A percentile compares a stretch with the other conserved stretches of the same genome.
phyloP scores from a whole-genome alignment of 2,113 vertebrate genomes.

The Indri indri region DNA sequence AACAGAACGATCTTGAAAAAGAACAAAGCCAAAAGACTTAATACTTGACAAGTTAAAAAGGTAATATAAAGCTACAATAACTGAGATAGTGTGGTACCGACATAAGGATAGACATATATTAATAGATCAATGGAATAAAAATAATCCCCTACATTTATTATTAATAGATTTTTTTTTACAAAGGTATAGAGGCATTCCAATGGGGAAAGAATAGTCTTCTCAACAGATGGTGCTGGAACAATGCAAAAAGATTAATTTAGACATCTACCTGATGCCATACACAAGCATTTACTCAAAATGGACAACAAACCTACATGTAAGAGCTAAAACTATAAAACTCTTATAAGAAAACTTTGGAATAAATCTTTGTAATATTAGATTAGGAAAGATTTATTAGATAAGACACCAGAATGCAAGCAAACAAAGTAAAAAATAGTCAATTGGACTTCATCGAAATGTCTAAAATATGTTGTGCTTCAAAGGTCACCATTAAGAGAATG shows the following conservation, averaged over 20 bases:
- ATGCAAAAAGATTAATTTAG: conserved; percentile 9
- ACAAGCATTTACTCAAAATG: not conserved
- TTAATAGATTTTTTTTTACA: not conserved
- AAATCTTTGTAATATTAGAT: not conserved
- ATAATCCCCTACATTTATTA: not conserved
- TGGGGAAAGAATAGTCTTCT: not conserved
- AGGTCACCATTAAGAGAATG: not conserved
- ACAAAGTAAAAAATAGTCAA: not conserved
- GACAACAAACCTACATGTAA: not conserved
- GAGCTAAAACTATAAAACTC: not conserved
- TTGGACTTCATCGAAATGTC: not conserved
- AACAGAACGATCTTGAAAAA: not conserved
- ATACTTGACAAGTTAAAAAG: not conserved
- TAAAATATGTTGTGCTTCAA: not conserved
- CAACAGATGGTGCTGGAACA: not conserved
- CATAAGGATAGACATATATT: not conserved
- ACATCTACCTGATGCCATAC: not conserved
- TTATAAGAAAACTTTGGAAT: not conserved
- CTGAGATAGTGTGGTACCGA: not conserved
- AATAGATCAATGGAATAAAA: not conserved
- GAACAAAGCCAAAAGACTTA: not conserved
- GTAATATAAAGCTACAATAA: not conserved
- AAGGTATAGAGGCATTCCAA: not conserved
- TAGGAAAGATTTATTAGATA: not conserved
- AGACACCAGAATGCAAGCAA: not conserved